phyloP scores from a whole-genome alignment of 1,140 invertebrate species.

The Micrasema longulum region DNA sequence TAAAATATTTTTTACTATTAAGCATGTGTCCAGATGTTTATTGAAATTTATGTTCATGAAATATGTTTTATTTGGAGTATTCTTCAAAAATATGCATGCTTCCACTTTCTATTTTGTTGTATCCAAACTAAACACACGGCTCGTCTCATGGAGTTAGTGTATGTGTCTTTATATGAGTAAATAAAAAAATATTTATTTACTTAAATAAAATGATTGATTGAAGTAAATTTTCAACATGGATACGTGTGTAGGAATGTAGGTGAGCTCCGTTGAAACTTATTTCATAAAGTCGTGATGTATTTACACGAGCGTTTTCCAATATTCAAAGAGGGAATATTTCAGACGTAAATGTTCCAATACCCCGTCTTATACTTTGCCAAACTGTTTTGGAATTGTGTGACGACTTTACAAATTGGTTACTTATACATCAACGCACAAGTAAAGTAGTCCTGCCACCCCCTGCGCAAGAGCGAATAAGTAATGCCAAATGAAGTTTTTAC shows the following conservation, averaged over 20 bases:
- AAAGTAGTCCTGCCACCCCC: not conserved
- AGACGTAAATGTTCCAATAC: slow-evolving; percentile 22
- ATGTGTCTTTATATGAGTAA: no score
- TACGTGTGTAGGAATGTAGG: not conserved
- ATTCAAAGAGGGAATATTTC: slow-evolving; percentile 32
- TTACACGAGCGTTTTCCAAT: slow-evolving; percentile 33
- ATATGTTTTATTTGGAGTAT: no score
- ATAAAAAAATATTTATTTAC: no score
- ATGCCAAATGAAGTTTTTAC: slow-evolving; percentile 26
- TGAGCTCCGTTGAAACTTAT: slow-evolving; percentile 17
- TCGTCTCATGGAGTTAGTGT: no score
- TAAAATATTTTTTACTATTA: no score
- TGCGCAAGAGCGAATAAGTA: slow-evolving; percentile 9
- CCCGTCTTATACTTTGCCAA: slow-evolving; percentile 16
- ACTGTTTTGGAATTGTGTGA: slow-evolving; percentile 32
- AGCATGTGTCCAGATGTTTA: no score
- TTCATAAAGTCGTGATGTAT: slow-evolving; percentile 26
- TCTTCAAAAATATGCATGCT: no score
- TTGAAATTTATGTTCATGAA: no score
- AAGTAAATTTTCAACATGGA: no score
- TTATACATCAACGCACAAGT: slow-evolving; percentile 21
- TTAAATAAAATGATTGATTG: no score
- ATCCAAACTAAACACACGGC: no score
- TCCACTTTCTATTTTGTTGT: no score
- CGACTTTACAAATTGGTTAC: slow-evolving; percentile 35